Percentiles rank a stretch among this genome's conserved stretches.
Conservation (phyloP, 2,888 invertebrate species). For the Coleophora flavipennella region DNA sequence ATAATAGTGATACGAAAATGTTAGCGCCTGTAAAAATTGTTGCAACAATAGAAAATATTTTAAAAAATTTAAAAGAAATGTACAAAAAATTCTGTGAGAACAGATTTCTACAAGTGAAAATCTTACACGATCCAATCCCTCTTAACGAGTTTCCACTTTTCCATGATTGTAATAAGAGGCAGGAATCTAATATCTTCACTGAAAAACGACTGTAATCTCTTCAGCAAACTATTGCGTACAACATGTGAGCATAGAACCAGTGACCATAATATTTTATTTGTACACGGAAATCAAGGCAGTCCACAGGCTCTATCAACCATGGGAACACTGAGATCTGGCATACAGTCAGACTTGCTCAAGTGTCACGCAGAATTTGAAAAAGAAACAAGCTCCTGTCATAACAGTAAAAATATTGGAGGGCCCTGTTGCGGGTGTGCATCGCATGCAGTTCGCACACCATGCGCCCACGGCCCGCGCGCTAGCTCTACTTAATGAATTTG, state of each 20-base stretch:
- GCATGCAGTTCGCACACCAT: too few species aligned
- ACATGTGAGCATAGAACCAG: not conserved
- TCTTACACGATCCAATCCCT: not conserved
- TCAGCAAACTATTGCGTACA: not conserved
- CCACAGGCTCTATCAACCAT: not conserved
- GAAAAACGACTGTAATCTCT: not conserved
- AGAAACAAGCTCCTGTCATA: not conserved
- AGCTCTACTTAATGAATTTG: too few species aligned
- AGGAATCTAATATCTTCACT: not conserved
- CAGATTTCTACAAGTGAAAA: not conserved
- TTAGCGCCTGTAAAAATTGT: slow-evolving; percentile 8
- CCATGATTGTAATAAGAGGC: not conserved
- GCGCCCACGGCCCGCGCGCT: too few species aligned
- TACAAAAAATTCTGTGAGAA: not conserved
- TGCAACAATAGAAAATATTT: slow-evolving; percentile 13
- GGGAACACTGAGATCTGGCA: not conserved
- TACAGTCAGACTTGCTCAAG: not conserved
- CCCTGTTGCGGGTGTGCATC: too few species aligned
- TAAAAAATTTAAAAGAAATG: not conserved
- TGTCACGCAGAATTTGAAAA: not conserved
- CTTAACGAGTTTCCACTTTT: not conserved
- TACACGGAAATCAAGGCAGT: not conserved
- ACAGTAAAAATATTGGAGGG: not conserved
- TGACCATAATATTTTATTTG: not conserved
- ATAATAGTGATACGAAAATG: not conserved